Evolutionary conservation across 2,888 invertebrate genomes (phyloP), one percentile per base, ranked within the genome.

Genomic region (Miltochrista miniata): DNA sequence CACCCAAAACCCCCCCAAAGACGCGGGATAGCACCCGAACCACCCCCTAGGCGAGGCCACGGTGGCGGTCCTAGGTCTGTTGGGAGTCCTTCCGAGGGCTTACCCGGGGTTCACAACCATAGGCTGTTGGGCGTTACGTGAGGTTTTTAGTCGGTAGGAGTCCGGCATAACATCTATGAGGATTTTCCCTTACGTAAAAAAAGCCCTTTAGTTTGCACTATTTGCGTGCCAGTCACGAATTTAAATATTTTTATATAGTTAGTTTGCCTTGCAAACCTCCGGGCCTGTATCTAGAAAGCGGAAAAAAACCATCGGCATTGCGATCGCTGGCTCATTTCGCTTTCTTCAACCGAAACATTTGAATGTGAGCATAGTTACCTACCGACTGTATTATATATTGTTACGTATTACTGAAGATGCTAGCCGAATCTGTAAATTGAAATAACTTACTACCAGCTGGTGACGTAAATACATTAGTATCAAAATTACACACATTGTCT

Each of bases 281-380:
- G 64, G 62, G 70, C 66, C 73, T 72, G 79, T 69, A 81, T 79
- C 78, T 87, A 90, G 90, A 90, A 89, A 90, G 90, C 90, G 90
- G 83, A 87, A 88, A 86, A 44, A 82, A 76, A 76, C 75, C 85
- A 85, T 84, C 77, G 64, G 65, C 56, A 70, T 74, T 70, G 67
- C 77, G 73, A 78, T 79, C 77, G 74, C 79, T 57, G 63, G 69
- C 74, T 73, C 76, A 83, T 81, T 83, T 88, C 84, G 86, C 88
- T 88, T 87, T 88, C 87, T 73, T 66, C 61, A 61, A 64, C 51
- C 59, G 69, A 64, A 65, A 69, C 74, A 85, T 87, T 83, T 82
- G 77, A 84, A 85, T 85, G 81, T 78, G 69, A 59, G 70, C 66
- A 74, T 81, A 77, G 79, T 79, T 61, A 63, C 54, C 58, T 45